Percentiles rank a stretch among this genome's conserved stretches.
Evolutionary conservation across 2,797 vertebrate genomes (phyloP).

Genomic region (Rhinella marina): DNA sequence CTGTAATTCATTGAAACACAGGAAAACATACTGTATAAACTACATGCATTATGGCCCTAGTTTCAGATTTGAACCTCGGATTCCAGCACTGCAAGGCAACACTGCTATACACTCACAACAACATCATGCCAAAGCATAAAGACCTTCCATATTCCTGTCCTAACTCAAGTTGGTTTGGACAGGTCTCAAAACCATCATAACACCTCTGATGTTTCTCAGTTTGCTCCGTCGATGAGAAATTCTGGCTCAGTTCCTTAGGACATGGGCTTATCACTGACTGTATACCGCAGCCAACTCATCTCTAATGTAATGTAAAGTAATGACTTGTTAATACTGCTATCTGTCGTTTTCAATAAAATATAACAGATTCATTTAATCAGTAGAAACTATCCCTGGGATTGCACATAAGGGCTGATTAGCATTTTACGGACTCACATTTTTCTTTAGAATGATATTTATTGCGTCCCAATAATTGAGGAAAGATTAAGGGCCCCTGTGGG

Average conservation of each 20-base stretch:
- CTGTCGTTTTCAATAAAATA: neutral
- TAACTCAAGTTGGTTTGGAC: neutral
- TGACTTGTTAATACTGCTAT: neutral
- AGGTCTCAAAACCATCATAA: neutral
- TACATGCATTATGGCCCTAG: too few species aligned
- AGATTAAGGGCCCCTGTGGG: neutral
- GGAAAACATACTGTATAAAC: too few species aligned
- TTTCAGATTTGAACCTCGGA: too few species aligned
- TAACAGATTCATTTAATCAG: neutral
- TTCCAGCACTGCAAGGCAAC: too few species aligned
- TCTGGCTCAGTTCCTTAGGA: neutral
- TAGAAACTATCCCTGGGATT: neutral
- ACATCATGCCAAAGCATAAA: neutral
- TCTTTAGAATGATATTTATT: neutral
- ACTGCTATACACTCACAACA: too few species aligned
- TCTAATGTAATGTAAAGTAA: neutral
- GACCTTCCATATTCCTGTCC: neutral
- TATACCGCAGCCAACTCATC: neutral
- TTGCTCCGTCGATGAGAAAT: neutral
- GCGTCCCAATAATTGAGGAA: neutral
- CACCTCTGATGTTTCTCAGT: neutral
- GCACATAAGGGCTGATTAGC: neutral
- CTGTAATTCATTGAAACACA: too few species aligned
- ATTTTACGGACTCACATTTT: neutral
- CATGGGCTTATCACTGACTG: neutral